Conservation (phyloP, 2,888 invertebrate genomes). For the Iphiclides podalirius region DNA sequence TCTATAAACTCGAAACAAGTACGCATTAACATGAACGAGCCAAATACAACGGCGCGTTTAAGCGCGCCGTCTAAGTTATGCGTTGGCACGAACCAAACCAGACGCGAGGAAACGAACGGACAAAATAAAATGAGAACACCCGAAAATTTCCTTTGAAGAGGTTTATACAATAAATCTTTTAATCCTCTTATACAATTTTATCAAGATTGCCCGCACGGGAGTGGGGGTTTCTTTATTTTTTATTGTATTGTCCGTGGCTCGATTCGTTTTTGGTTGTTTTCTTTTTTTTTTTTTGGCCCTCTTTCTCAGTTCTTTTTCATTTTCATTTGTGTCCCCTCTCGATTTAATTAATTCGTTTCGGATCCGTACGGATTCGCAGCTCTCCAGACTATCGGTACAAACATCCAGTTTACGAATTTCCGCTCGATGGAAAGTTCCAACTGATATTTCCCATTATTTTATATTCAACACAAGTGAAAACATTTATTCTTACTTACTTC, state of each 20-base stretch:
- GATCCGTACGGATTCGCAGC: conserved; percentile 15
- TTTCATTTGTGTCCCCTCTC: background rate
- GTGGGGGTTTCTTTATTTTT: conserved; percentile 36
- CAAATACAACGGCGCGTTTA: conserved; percentile 48
- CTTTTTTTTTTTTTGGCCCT: background rate
- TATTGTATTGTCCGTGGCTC: conserved; percentile 20
- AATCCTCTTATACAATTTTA: conserved; percentile 76
- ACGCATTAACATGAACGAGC: conserved; percentile 54
- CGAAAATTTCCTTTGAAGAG: conserved; percentile 68
- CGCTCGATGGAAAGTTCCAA: background rate
- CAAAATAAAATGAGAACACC: conserved; percentile 67
- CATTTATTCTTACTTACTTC: no score
- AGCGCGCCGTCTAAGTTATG: conserved; percentile 50
- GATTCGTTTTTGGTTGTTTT: conserved; percentile 22
- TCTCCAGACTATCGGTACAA: background rate
- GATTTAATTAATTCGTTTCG: conserved; percentile 8
- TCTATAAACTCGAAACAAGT: conserved; percentile 38
- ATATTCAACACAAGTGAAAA: no score
- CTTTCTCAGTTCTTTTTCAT: conserved; percentile 3
- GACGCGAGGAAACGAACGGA: conserved; percentile 56
- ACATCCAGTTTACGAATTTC: background rate
- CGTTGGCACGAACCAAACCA: conserved; percentile 50
- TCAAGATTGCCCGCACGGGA: conserved; percentile 60
- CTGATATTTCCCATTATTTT: no score
- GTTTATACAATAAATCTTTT: conserved; percentile 74